Conservation (phyloP, 2,888 invertebrate species). For the Limnephilus auricula region DNA sequence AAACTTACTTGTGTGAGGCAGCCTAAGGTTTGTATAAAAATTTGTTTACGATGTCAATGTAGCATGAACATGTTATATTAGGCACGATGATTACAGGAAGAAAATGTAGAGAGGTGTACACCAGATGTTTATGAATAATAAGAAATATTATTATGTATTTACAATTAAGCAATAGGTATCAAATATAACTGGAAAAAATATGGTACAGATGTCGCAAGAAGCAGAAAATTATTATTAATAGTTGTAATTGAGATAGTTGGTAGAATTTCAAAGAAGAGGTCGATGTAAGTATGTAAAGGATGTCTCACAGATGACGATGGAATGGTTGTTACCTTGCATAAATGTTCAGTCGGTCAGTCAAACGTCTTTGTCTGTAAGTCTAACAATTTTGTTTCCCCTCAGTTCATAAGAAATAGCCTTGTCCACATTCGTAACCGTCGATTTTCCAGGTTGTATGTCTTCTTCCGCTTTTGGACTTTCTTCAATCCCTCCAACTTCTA, state of each 20-base stretch:
- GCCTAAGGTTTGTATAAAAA: neutral
- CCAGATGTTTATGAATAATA: neutral
- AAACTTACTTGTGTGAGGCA: no score
- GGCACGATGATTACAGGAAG: neutral
- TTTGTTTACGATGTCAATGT: neutral
- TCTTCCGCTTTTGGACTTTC: slow-evolving; percentile 21
- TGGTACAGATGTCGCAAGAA: neutral
- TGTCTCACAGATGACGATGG: slow-evolving; percentile 35
- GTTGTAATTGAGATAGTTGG: slow-evolving; percentile 3
- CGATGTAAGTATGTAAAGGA: slow-evolving; percentile 16
- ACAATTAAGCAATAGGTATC: neutral
- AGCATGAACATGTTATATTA: neutral
- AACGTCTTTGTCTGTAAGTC: slow-evolving; percentile 62
- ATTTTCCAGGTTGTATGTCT: neutral
- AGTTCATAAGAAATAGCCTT: slow-evolving; percentile 70
- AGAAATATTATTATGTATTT: neutral
- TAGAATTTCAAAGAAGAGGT: slow-evolving; percentile 9
- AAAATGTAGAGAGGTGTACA: neutral
- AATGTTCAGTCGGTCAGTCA: slow-evolving; percentile 63
- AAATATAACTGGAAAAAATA: neutral
- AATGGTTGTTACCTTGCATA: slow-evolving; percentile 60
- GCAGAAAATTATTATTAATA: slow-evolving; percentile 8
- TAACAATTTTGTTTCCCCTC: slow-evolving; percentile 75
- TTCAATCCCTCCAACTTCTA: slow-evolving; percentile 54
- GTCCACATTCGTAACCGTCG: slow-evolving; percentile 47